phyloP scores from a whole-genome alignment of 2,888 invertebrate species.

The Erebia epiphron region DNA sequence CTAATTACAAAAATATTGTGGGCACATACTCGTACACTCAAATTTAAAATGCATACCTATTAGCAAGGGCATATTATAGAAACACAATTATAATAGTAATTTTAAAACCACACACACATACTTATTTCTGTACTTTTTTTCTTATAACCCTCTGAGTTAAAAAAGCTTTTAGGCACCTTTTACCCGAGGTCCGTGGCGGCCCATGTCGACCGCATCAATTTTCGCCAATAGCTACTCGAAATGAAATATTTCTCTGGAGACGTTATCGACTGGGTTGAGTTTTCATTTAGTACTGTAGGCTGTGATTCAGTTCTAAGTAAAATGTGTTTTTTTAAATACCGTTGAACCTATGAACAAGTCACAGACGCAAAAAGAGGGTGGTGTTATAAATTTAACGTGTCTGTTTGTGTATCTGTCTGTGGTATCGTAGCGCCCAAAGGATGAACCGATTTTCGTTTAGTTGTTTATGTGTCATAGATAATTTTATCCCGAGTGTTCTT shows the following conservation, averaged over 20 bases:
- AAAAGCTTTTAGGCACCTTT: slow-evolving; percentile 21
- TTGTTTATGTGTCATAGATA: too few relatives aligned
- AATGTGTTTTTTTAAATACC: background rate
- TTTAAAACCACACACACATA: background rate
- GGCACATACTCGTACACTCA: too few relatives aligned
- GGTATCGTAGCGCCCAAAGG: too few relatives aligned
- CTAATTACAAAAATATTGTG: too few relatives aligned
- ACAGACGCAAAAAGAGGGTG: too few relatives aligned
- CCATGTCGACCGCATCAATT: background rate
- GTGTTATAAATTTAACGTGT: too few relatives aligned
- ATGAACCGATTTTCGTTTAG: too few relatives aligned
- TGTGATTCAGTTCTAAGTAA: background rate
- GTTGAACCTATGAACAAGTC: background rate
- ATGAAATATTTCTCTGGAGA: slow-evolving; percentile 8
- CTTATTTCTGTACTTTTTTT: background rate
- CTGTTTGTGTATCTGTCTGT: too few relatives aligned
- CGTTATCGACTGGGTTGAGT: background rate
- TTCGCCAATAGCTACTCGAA: background rate
- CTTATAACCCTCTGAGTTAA: background rate
- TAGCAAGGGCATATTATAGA: too few relatives aligned
- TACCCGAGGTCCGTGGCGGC: slow-evolving; percentile 3
- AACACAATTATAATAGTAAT: background rate
- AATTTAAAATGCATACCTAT: too few relatives aligned
- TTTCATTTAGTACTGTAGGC: background rate
- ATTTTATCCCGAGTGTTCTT: too few relatives aligned